Evolutionary conservation across 64 coral and sea anemone genomes (phyloP).

Genomic region (Astreopora myriophthalma): DNA sequence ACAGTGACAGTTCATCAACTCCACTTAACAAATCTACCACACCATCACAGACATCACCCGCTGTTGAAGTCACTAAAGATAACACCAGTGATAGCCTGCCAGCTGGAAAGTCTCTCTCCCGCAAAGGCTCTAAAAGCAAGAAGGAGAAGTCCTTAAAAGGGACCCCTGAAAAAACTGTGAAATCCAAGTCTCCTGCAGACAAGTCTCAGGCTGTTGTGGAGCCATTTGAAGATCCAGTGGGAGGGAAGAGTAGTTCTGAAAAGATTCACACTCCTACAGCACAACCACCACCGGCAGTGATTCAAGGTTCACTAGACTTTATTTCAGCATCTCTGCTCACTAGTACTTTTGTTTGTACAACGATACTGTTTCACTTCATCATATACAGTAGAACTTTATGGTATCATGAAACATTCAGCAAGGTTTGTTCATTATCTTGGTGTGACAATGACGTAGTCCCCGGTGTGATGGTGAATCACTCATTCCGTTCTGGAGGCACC

Average conservation of each 20-base stretch:
- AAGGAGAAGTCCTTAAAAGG: neutral
- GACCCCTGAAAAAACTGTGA: slow-evolving; percentile 12
- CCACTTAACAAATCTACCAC: slow-evolving; percentile 8
- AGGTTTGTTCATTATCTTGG: too few relatives aligned
- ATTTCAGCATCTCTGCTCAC: too few relatives aligned
- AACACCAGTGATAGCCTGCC: neutral
- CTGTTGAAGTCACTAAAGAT: slow-evolving; percentile 7
- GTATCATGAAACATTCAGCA: too few relatives aligned
- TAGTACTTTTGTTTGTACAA: too few relatives aligned
- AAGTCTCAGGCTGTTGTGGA: slow-evolving; percentile 19
- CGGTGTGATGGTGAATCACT: too few relatives aligned
- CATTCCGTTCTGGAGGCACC: too few relatives aligned
- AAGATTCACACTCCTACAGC: neutral
- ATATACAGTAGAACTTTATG: too few relatives aligned
- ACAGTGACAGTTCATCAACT: slow-evolving; percentile 16
- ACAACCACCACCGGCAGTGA: neutral
- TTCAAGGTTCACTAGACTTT: too few relatives aligned
- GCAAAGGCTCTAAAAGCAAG: slow-evolving; percentile 7
- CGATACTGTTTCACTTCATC: too few relatives aligned
- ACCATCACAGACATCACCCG: slow-evolving; percentile 9
- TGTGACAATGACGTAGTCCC: too few relatives aligned
- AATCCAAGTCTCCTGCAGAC: slow-evolving; percentile 20
- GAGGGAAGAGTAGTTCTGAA: neutral
- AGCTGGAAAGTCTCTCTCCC: neutral
- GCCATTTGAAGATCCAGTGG: neutral